A percentile compares a stretch with the other conserved stretches of the same genome.
Evolutionary conservation across 2,797 vertebrate genomes (phyloP).

Genomic region (Gymnodraco acuticeps): DNA sequence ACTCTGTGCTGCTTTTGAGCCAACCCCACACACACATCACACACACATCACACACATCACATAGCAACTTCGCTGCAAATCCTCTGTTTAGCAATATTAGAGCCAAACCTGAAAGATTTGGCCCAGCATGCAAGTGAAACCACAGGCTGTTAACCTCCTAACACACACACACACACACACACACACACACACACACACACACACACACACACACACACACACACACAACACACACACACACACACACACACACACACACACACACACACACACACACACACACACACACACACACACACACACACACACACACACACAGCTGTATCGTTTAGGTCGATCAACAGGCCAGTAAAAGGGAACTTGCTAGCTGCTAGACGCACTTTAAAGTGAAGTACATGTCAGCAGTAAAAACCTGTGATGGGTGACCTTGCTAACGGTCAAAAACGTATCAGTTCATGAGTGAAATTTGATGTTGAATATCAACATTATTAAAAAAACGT

Average conservation of each 20-base stretch:
- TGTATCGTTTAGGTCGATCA: conserved; percentile 39
- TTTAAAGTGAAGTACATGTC: conserved; percentile 42
- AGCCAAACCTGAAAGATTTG: conserved; percentile 83
- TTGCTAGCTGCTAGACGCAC: conserved; percentile 9
- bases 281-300: conserved; percentile 16
- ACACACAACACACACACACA: conserved; percentile 19
- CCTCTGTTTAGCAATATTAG: conserved; percentile 78
- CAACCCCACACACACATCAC: conserved; percentile 43
- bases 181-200: conserved; percentile 15
- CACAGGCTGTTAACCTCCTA: conserved; percentile 81
- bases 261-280: conserved; percentile 20
- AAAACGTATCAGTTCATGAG: not conserved
- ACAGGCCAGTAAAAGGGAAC: conserved; percentile 48
- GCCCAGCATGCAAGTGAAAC: conserved; percentile 65
- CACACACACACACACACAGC: conserved; percentile 24
- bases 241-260: conserved; percentile 22
- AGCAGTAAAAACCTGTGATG: conserved; percentile 39
- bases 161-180: conserved; percentile 23
- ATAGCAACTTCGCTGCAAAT: conserved; percentile 68
- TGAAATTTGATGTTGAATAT: not conserved
- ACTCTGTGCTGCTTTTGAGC: conserved; percentile 66
- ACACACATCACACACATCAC: conserved; percentile 47
- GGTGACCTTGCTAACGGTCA: conserved; percentile 22
- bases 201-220: conserved; percentile 21
- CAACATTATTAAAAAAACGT: no score